These are phyloP conservation scores for Nesogale talazaci DNA, from an alignment of 2,113 vertebrate species.

Conservation along the genomic window DNA sequence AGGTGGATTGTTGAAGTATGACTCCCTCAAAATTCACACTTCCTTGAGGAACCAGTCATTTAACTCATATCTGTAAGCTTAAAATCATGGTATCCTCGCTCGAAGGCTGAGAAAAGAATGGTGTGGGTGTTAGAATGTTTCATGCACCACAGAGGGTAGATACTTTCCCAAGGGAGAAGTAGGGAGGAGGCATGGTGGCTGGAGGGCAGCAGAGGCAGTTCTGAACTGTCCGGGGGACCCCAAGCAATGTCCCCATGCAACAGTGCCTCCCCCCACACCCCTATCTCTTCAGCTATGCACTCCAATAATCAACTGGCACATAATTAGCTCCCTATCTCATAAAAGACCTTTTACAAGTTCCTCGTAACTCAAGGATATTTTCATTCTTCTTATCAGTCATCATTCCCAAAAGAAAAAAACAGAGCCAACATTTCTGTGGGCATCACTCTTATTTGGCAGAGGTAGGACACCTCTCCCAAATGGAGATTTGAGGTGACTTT, in stretches of 20 bases:
- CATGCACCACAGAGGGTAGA: too few species aligned
- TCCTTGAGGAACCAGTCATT: conserved; percentile 29
- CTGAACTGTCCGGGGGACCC: background rate
- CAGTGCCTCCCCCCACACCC: background rate
- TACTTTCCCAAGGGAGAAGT: background rate
- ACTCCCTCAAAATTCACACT: conserved; percentile 66
- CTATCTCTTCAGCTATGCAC: background rate
- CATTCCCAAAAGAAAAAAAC: background rate
- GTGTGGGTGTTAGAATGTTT: background rate
- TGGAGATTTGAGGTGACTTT: background rate
- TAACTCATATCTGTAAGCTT: background rate
- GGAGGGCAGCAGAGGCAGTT: background rate
- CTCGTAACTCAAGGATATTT: background rate
- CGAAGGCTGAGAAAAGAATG: background rate
- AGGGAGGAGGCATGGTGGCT: too few species aligned
- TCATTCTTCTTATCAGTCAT: background rate
- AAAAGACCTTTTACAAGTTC: background rate
- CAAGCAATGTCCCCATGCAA: background rate
- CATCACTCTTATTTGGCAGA: background rate
- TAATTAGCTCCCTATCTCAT: background rate
- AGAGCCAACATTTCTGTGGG: background rate
- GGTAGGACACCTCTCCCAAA: background rate
- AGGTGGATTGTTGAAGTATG: conserved; percentile 28
- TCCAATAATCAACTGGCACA: background rate
- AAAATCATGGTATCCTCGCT: background rate